A percentile compares a stretch with the other conserved stretches of the same genome.
These are phyloP conservation scores for Trichogramma evanescens DNA, from an alignment of 2,888 invertebrate genomes.

Conservation along the genomic window DNA sequence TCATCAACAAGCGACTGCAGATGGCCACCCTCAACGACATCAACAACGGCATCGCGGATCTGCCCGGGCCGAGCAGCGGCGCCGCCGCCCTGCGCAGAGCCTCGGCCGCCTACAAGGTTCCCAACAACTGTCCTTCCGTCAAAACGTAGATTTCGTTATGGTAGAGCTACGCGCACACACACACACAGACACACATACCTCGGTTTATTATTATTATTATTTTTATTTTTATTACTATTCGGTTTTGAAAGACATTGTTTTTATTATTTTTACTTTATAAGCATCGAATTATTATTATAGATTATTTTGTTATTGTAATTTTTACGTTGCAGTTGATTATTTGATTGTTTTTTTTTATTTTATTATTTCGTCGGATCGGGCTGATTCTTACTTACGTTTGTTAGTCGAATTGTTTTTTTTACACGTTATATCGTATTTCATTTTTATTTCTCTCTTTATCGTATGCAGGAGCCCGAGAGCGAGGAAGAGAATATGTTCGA, in stretches of 20 bases:
- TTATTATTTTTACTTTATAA: background rate
- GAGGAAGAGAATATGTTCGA: too few species aligned
- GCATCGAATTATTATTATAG: background rate
- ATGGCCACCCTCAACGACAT: slow-evolving; percentile 7
- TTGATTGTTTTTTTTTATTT: background rate
- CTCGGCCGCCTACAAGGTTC: slow-evolving; percentile 10
- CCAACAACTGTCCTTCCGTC: slow-evolving; percentile 11
- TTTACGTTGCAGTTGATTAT: background rate
- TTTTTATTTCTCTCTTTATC: too few species aligned
- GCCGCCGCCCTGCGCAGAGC: too few species aligned
- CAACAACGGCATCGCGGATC: slow-evolving; percentile 2
- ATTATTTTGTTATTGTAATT: too few species aligned
- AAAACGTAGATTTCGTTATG: slow-evolving; percentile 7
- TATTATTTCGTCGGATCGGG: background rate
- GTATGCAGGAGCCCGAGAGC: too few species aligned
- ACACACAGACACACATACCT: background rate
- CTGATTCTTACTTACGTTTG: background rate
- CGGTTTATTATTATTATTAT: background rate
- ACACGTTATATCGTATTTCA: too few species aligned
- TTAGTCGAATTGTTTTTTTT: background rate
- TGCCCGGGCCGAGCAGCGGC: slow-evolving; percentile 8
- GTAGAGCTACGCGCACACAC: background rate
- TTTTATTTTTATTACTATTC: background rate
- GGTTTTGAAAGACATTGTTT: background rate
- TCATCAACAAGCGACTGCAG: slow-evolving; percentile 20